phyloP scores from a whole-genome alignment of 1,140 invertebrate species.

The Drosophila lacertosa region DNA sequence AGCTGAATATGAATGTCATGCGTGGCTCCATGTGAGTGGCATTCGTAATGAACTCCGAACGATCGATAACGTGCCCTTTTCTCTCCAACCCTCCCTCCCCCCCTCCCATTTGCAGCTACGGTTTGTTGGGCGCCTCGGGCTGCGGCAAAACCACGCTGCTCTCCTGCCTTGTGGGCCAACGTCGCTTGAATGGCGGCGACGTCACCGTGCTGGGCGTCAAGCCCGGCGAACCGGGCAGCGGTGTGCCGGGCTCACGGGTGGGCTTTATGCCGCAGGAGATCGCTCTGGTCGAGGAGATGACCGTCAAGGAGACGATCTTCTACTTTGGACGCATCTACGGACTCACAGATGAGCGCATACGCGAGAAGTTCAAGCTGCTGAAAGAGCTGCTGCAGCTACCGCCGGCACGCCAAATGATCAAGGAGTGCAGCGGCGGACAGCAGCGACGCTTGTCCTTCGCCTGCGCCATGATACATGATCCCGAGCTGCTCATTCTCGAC shows the following conservation, averaged over 20 bases:
- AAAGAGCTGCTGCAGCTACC: conserved; percentile 90
- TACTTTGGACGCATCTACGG: conserved; percentile 96
- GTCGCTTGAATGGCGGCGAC: conserved; percentile 89
- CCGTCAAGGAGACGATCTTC: conserved; percentile 92
- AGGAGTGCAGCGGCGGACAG: conserved; percentile 93
- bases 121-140: conserved; percentile 93
- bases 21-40: conserved; percentile 86
- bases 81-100: conserved; percentile 2
- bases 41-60: conserved; percentile 44
- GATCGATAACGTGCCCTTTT: conserved; percentile 2
- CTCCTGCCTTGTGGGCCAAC: conserved; percentile 92
- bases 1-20: conserved; percentile 86
- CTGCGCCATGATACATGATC: conserved; percentile 93
- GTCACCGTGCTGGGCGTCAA: conserved; percentile 91
- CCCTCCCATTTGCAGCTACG: conserved; percentile 87
- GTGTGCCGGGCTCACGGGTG: conserved; percentile 91
- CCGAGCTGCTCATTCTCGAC: conserved; percentile 94
- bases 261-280: conserved; percentile 97
- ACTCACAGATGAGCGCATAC: conserved; percentile 88
- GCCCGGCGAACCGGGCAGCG: conserved; percentile 89
- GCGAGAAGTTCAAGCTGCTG: conserved; percentile 88
- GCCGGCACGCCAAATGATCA: conserved; percentile 86
- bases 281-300: conserved; percentile 93
- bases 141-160: conserved; percentile 94
- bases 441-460: conserved; percentile 94